phyloP scores from a whole-genome alignment of 2,113 vertebrate genomes.

The Tyrannus savana region DNA sequence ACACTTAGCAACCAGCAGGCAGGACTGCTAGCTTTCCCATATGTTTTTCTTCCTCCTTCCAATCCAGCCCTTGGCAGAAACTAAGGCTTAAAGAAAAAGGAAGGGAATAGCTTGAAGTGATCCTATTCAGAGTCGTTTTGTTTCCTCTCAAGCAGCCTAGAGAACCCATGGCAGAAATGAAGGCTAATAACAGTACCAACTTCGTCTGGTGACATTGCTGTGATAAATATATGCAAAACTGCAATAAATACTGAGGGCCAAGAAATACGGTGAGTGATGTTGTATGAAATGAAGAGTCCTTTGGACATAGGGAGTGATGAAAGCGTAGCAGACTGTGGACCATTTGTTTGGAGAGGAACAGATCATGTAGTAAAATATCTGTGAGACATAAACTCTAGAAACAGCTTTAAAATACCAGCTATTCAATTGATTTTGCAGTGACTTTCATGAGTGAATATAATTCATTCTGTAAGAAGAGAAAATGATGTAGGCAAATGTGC shows the following conservation, averaged over 20 bases:
- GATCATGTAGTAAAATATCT: not conserved
- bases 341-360: not conserved
- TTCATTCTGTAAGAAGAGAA: not conserved
- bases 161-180: not conserved
- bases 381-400: not conserved
- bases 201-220: not conserved
- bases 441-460: not conserved
- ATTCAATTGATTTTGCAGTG: not conserved
- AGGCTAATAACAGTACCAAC: not conserved
- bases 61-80: not conserved
- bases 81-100: not conserved
- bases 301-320: not conserved
- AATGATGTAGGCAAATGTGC: not conserved
- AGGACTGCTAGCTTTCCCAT: not conserved
- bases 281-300: not conserved
- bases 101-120: not conserved
- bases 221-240: not conserved
- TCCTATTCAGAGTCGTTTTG: not conserved
- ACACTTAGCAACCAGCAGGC: not conserved
- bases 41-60: slow-evolving; percentile 4
- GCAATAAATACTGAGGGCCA: not conserved
- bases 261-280: not conserved
- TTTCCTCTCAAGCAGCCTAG: not conserved
- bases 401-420: not conserved
- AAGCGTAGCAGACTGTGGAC: not conserved